A percentile compares a stretch with the other conserved stretches of the same genome.
These are phyloP conservation scores for Thunnus thynnus DNA, from an alignment of 2,113 vertebrate genomes.

Conservation along the genomic window DNA sequence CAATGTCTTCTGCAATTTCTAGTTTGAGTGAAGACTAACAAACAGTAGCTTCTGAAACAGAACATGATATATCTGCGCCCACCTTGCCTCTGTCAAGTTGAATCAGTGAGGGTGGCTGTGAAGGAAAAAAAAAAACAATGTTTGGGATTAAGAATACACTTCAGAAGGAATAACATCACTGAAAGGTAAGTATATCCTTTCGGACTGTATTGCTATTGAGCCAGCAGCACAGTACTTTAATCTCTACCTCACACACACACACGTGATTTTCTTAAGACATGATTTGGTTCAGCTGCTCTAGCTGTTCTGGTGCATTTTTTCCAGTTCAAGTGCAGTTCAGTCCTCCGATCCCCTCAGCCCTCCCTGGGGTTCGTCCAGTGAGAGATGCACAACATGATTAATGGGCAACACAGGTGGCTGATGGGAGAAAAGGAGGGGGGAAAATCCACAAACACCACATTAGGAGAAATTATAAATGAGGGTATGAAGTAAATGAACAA, in stretches of 20 bases:
- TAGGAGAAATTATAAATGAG: slow-evolving; percentile 20
- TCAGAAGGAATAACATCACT: slow-evolving; percentile 55
- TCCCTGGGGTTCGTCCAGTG: slow-evolving; percentile 47
- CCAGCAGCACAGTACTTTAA: slow-evolving; percentile 32
- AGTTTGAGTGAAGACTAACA: slow-evolving; percentile 13
- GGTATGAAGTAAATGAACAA: slow-evolving; percentile 12
- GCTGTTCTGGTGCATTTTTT: slow-evolving; percentile 49
- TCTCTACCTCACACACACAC: slow-evolving; percentile 12
- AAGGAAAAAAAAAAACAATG: slow-evolving; percentile 28
- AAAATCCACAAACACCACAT: not conserved
- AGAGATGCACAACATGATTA: slow-evolving; percentile 61
- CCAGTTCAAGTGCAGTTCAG: slow-evolving; percentile 80
- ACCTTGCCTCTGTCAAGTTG: slow-evolving; percentile 54
- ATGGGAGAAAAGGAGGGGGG: slow-evolving; percentile 12
- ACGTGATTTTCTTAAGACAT: slow-evolving; percentile 51
- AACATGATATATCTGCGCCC: slow-evolving; percentile 43
- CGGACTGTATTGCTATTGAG: slow-evolving; percentile 35
- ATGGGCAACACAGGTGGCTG: slow-evolving; percentile 54
- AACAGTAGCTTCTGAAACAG: slow-evolving; percentile 27
- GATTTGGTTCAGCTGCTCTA: slow-evolving; percentile 56
- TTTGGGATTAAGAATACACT: slow-evolving; percentile 58
- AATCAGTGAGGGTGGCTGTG: slow-evolving; percentile 44
- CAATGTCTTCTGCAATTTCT: slow-evolving; percentile 32
- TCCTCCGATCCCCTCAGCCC: slow-evolving; percentile 59
- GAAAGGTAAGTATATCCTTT: slow-evolving; percentile 52